A percentile compares a stretch with the other conserved stretches of the same genome.
phyloP scores from a whole-genome alignment of 2,888 invertebrate genomes.

The Trissolcus brochymenae region DNA sequence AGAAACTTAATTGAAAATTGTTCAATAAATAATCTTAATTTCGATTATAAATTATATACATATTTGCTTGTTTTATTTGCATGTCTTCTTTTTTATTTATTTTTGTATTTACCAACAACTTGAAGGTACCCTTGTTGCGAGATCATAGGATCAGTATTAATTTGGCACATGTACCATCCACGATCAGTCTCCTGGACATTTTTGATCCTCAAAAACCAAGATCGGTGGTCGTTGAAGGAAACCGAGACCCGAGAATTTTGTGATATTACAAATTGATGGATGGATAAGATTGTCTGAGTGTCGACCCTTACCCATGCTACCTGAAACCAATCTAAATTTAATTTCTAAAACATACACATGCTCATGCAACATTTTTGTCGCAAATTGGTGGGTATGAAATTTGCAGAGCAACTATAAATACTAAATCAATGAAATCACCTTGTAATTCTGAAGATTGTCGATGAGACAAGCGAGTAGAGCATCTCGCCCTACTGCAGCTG shows the following conservation, averaged over 20 bases:
- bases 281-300: constrained; percentile 93
- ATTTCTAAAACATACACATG: too few relatives aligned
- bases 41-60: too few relatives aligned
- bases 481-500: constrained; percentile 91
- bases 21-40: too few relatives aligned
- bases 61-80: neutral
- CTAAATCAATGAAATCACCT: constrained; percentile 79
- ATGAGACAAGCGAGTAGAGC: constrained; percentile 92
- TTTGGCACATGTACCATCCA: constrained; percentile 95
- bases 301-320: constrained; percentile 96
- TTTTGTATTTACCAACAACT: constrained; percentile 87
- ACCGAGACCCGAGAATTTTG: constrained; percentile 92
- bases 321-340: constrained; percentile 76
- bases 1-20: too few relatives aligned
- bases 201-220: constrained; percentile 94
- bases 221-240: constrained; percentile 92
- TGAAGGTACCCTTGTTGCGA: constrained; percentile 92
- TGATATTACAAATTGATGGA: constrained; percentile 93
- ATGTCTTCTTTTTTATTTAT: neutral
- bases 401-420: too few relatives aligned
- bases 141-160: constrained; percentile 96
- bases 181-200: constrained; percentile 91
- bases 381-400: too few relatives aligned
- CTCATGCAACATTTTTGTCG: too few relatives aligned
- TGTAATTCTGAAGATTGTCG: constrained; percentile 90